phyloP scores from a whole-genome alignment of 2,888 invertebrate species.

The Eupeodes luniger region DNA sequence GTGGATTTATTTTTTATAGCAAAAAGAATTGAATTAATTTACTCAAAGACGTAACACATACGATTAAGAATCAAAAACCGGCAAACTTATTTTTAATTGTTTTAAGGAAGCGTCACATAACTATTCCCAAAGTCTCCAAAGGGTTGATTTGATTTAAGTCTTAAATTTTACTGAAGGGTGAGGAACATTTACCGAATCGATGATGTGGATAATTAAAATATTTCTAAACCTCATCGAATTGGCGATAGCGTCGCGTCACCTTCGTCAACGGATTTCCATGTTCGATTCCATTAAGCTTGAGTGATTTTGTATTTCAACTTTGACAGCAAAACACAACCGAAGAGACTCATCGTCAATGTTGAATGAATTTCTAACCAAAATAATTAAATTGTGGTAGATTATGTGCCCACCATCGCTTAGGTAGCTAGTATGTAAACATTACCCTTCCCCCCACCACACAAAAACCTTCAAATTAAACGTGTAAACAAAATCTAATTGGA shows the following conservation, averaged over 20 bases:
- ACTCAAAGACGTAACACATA: too few species aligned
- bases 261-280: neutral
- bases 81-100: neutral
- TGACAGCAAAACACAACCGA: neutral
- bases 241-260: neutral
- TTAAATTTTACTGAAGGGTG: neutral
- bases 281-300: conserved; percentile 43
- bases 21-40: neutral
- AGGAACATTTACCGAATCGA: neutral
- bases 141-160: neutral
- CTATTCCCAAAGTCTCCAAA: neutral
- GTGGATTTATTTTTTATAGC: neutral
- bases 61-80: neutral
- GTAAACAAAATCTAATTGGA: conserved; percentile 67
- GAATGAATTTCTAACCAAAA: conserved; percentile 44
- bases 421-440: conserved; percentile 25
- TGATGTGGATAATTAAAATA: neutral
- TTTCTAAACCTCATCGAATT: neutral
- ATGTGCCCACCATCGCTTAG: conserved; percentile 2
- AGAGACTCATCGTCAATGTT: conserved; percentile 9
- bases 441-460: neutral
- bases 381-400: conserved; percentile 31
- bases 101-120: too few species aligned
- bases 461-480: conserved; percentile 51
- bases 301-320: conserved; percentile 26